phyloP scores from a whole-genome alignment of 2,797 vertebrate species.

The Morus bassanus region DNA sequence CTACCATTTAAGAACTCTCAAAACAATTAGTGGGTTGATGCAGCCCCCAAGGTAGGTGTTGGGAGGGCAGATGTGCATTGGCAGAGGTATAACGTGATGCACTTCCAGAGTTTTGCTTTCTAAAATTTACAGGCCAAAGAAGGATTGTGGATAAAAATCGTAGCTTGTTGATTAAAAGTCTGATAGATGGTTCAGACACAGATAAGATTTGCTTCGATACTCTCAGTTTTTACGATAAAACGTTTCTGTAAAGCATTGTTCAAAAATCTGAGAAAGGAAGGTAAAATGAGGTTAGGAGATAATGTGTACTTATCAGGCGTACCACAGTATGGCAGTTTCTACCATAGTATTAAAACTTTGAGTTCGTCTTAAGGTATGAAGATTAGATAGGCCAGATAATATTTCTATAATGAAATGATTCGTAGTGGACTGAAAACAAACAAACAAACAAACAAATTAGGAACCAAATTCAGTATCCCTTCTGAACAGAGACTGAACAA shows the following conservation, averaged over 20 bases:
- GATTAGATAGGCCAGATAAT: not conserved
- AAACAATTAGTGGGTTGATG: rapidly evolving
- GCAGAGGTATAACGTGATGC: rapidly evolving
- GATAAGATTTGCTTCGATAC: not conserved
- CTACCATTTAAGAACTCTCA: not conserved
- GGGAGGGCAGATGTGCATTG: not conserved
- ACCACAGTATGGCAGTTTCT: not conserved
- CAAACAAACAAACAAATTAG: too few relatives aligned
- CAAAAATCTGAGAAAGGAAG: not conserved
- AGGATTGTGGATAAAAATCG: not conserved
- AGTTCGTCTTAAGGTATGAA: not conserved
- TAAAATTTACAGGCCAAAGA: not conserved
- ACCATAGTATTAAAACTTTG: not conserved
- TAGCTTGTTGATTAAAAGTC: not conserved
- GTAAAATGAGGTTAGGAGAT: not conserved
- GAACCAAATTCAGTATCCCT: not conserved
- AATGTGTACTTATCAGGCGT: not conserved
- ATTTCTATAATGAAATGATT: not conserved
- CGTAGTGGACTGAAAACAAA: not conserved
- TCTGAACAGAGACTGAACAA: not conserved
- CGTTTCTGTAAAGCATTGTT: not conserved
- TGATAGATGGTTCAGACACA: not conserved
- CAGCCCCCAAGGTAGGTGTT: not conserved
- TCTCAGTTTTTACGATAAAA: not conserved
- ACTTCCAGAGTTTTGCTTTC: not conserved